Conservation (phyloP, 2,888 invertebrate species). For the Cataglyphis rosenhaueri region DNA sequence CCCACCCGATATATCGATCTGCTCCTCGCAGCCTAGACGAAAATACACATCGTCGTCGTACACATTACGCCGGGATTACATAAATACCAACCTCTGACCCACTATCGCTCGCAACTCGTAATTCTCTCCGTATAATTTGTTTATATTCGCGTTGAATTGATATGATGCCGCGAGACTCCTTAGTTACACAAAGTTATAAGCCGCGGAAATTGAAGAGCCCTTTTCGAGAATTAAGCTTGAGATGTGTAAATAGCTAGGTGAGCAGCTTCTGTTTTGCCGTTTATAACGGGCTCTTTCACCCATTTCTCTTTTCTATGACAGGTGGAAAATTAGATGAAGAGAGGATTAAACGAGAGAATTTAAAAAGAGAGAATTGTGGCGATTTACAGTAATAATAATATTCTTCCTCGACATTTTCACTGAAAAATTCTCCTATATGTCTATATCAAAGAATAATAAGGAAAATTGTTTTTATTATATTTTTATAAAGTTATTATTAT, state of each 20-base stretch:
- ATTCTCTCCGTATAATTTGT: conserved; percentile 7
- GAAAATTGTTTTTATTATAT: neutral
- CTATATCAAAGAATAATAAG: neutral
- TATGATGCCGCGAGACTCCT: neutral
- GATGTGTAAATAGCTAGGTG: neutral
- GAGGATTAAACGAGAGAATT: neutral
- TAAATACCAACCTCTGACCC: conserved; percentile 46
- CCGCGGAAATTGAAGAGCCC: neutral
- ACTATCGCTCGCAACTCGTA: conserved; percentile 31
- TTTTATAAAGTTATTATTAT: neutral
- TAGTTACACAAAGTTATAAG: neutral
- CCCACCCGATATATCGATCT: conserved; percentile 72
- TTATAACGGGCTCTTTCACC: neutral
- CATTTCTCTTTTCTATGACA: neutral
- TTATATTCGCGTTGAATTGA: neutral
- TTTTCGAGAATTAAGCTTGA: neutral
- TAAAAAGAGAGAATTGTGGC: neutral
- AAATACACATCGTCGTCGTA: conserved; percentile 39
- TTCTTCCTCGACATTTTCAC: too few species aligned
- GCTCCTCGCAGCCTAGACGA: conserved; percentile 32
- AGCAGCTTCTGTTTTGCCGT: neutral
- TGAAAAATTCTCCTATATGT: too few species aligned
- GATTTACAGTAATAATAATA: too few species aligned
- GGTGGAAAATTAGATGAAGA: neutral
- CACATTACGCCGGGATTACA: conserved; percentile 48